Conservation (phyloP, 1,140 invertebrate genomes). For the Eriosoma lanigerum region DNA sequence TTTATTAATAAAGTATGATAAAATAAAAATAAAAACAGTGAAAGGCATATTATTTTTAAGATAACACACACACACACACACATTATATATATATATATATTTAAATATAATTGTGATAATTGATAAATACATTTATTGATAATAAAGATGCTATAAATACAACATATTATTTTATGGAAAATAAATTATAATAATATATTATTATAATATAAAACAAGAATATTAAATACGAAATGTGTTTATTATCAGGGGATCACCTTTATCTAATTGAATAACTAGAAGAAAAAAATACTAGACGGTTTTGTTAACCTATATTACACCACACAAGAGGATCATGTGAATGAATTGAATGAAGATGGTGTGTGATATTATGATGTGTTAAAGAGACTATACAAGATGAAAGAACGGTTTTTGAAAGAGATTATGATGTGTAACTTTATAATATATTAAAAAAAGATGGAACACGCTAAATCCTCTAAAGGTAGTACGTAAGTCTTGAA, state of each 20-base stretch:
- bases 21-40: too few relatives aligned
- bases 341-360: background rate
- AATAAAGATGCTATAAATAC: too few relatives aligned
- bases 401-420: slow-evolving; percentile 18
- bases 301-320: background rate
- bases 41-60: too few relatives aligned
- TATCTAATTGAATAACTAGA: background rate
- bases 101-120: too few relatives aligned
- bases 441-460: slow-evolving; percentile 1
- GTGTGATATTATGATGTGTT: slow-evolving; percentile 10
- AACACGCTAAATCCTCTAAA: background rate
- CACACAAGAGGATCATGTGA: background rate
- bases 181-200: too few relatives aligned
- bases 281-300: background rate
- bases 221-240: background rate
- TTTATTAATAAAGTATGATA: too few relatives aligned
- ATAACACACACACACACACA: too few relatives aligned
- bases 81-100: too few relatives aligned
- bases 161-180: too few relatives aligned
- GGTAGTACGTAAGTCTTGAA: background rate
- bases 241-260: too few relatives aligned
- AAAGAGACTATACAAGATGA: background rate
- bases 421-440: background rate
- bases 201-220: too few relatives aligned
- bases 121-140: too few relatives aligned